Conservation (phyloP, 2,113 vertebrate genomes). For the Scomber scombrus region DNA sequence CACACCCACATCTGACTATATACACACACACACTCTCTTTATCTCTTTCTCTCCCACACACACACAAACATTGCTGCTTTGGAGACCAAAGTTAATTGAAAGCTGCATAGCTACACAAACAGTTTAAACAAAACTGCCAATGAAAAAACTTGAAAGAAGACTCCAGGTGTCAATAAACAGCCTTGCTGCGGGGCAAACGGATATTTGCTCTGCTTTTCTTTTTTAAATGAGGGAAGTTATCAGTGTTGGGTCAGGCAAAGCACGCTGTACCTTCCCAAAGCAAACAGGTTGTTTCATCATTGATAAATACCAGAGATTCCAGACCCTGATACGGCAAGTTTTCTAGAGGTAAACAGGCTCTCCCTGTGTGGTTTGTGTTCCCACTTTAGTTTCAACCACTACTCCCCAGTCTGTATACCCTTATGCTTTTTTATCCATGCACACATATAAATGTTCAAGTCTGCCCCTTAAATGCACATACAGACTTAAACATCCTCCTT, state of each 20-base stretch:
- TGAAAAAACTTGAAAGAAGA: neutral
- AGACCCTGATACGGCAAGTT: constrained; percentile 24
- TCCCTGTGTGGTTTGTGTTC: constrained; percentile 59
- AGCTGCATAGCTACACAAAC: constrained; percentile 37
- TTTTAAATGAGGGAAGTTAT: constrained; percentile 22
- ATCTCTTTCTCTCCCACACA: neutral
- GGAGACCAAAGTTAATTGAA: constrained; percentile 22
- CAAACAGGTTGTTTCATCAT: constrained; percentile 51
- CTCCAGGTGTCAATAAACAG: constrained; percentile 19
- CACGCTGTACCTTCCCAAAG: constrained; percentile 31
- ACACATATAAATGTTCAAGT: constrained; percentile 77
- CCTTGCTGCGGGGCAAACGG: neutral
- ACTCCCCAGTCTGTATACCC: constrained; percentile 58
- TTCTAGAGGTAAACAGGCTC: constrained; percentile 28
- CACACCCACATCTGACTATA: constrained; percentile 41
- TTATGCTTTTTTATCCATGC: constrained; percentile 69
- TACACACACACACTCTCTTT: constrained; percentile 18
- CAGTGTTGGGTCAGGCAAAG: constrained; percentile 40
- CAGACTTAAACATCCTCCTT: constrained; percentile 74
- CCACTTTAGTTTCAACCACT: constrained; percentile 54
- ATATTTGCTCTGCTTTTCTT: constrained; percentile 46
- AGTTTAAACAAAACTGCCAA: constrained; percentile 19
- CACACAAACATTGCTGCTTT: constrained; percentile 2
- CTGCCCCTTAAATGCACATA: constrained; percentile 63
- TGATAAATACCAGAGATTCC: constrained; percentile 50